A percentile compares a stretch with the other conserved stretches of the same genome.
Evolutionary conservation across 2,113 vertebrate species (phyloP).

Genomic region (Microtus pennsylvanicus): DNA sequence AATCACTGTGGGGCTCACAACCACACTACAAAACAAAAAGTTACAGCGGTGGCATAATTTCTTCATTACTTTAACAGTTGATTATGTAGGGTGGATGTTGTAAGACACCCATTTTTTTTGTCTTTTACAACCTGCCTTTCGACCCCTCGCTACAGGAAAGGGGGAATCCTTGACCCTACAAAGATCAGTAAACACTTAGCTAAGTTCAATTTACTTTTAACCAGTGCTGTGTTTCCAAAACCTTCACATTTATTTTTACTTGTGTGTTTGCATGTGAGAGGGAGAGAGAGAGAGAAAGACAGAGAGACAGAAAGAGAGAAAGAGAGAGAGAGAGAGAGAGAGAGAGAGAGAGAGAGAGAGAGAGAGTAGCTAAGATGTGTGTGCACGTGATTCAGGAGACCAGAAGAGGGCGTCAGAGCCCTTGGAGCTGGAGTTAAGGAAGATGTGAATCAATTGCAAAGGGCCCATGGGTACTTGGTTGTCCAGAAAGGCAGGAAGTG

Average conservation of each 20-base stretch:
- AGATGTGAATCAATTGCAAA: neutral
- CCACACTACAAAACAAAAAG: neutral
- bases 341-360: no score
- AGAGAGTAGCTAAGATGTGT: neutral
- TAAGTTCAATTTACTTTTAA: slow-evolving; percentile 48
- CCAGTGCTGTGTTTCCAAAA: neutral
- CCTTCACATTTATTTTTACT: neutral
- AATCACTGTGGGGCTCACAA: neutral
- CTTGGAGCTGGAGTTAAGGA: no score
- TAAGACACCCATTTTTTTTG: neutral
- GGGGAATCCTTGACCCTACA: neutral
- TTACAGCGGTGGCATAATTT: neutral
- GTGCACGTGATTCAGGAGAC: neutral
- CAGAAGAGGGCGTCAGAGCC: neutral
- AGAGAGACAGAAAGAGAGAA: no score
- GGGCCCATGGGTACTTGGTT: neutral
- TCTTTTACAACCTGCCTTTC: neutral
- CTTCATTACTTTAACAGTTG: slow-evolving; percentile 2
- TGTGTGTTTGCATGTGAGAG: neutral
- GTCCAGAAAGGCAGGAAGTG: neutral
- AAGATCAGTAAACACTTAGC: slow-evolving; percentile 31
- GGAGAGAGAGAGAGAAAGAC: no score
- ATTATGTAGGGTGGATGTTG: neutral
- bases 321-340: no score
- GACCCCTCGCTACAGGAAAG: neutral